Base-by-base conservation (phyloP, 2,888 invertebrate genomes). In the Sarcophaga carnaria region DNA sequence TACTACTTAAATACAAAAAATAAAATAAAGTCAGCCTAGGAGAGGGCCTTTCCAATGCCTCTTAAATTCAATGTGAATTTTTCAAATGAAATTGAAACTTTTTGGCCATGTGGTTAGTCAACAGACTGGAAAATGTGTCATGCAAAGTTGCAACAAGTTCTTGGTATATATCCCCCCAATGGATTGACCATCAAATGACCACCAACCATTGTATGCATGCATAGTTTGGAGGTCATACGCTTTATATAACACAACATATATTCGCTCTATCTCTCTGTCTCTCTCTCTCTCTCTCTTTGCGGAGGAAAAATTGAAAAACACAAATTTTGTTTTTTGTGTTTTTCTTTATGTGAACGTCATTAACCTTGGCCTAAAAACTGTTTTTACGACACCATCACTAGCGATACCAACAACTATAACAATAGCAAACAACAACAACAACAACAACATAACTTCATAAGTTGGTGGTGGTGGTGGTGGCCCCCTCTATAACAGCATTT, bases 111-210 rank as follows among this genome's bases (percentile, higher is more conserved):
- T 54, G 37, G 37, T 37, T 37, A 54, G 17, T 4, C 54, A 54
- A 54, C 54, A 54, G 54, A 17, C 54, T 54, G 54, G 54, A 54
- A 54, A 54, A 54, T 54, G 12, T 17, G 12, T 17, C 17, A 54
- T 54, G 14, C 14, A 54, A 54, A 54, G 17, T 45, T 66, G 82
- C 77, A 83, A 66, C 77, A 83, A 77, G 66, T 77, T 67, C 59
- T 77, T 47, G 37, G 20, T 76, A 71, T 70, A 71, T 25, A 27
- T 4, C 64, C 47, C 77, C 77, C 37, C 84, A 75, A 75, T 84
- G 70, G 75, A 71, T 71, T 83, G 82, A 49, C 83, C 83, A 75
- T 83, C 79, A 79, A 70, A 79, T 64, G 75, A 47, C 69, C 74
- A 0, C 72, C 79, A 37, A 37, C 37, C 37, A 37, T 37, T 37